Evolutionary conservation across 1,140 invertebrate species (phyloP), one percentile per base, ranked within the genome.

Genomic region (Mamestra configurata): DNA sequence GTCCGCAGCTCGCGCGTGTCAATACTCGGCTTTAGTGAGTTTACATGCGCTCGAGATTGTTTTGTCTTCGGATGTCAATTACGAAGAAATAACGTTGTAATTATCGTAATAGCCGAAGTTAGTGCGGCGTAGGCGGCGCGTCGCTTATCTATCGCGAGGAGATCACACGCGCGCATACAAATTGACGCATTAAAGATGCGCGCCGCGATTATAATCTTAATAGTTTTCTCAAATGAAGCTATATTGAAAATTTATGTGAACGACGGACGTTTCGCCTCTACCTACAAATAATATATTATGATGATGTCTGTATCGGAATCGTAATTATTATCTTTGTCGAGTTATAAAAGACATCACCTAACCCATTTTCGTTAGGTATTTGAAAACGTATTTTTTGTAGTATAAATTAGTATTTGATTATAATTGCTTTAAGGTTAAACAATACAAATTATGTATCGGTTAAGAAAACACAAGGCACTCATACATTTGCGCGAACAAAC

Each of bases 121-220:
- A 1, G 2, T 18, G 22, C 15, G n/a, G 11, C 18, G 79, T 77
- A 79, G 79, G 81, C 79, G 82, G 83, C 84, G 81, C 73, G n/a
- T n/a, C n/a, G 84, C 85, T 88, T 89, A 88, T 90, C 88, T 85
- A 84, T 85, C 84, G 86, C 76, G 85, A 79, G 76, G 83, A 35
- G 85, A 84, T 87, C 90, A 87, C 88, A 89, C 85, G 86, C 84
- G 84, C 85, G 91, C 90, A 92, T 91, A 92, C 86, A 89, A 90
- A 91, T 90, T 89, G 91, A 89, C 85, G 84, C 84, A 91, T 91
- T 92, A 88, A 75, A 82, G 77, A 81, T 82, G 79, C 81, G 77
- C 81, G 59, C 71, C 75, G 22, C 82, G 89, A 90, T 90, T 86
- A 87, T 82, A 82, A 90, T 90, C 87, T 87, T 86, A 88, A 90